phyloP scores from a whole-genome alignment of 2,797 vertebrate species.

The Helarctos malayanus region DNA sequence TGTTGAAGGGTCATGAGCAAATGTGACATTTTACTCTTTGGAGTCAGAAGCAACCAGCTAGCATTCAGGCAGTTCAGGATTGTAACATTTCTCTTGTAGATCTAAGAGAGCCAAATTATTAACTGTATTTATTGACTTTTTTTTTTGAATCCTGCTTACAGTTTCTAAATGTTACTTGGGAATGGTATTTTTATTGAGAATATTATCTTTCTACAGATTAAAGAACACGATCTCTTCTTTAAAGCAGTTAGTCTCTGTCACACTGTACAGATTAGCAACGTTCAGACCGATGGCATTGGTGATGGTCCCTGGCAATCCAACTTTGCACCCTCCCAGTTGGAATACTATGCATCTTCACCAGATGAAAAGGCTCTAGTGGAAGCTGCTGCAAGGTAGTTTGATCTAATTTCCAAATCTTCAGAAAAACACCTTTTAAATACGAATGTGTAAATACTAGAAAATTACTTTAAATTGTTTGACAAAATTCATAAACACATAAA shows the following conservation, averaged over 20 bases:
- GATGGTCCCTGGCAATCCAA: constrained; percentile 93
- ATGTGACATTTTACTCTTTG: background rate
- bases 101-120: background rate
- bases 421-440: constrained; percentile 42
- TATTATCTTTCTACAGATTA: constrained; percentile 87
- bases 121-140: background rate
- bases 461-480: background rate
- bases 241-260: constrained; percentile 98
- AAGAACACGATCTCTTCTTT: constrained; percentile 95
- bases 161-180: background rate
- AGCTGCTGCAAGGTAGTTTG: constrained; percentile 94
- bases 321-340: constrained; percentile 91
- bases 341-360: constrained; percentile 98
- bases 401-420: background rate
- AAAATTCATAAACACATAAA: constrained; percentile 52
- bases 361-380: constrained; percentile 99
- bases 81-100: background rate
- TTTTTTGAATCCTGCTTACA: constrained; percentile 24
- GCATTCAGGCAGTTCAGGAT: background rate
- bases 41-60: background rate
- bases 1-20: background rate
- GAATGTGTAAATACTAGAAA: constrained; percentile 4
- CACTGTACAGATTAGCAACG: constrained; percentile 97
- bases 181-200: constrained; percentile 2
- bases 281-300: constrained; percentile 91